Evolutionary conservation across 2,113 vertebrate genomes (phyloP).

Genomic region (Hemicordylus capensis): DNA sequence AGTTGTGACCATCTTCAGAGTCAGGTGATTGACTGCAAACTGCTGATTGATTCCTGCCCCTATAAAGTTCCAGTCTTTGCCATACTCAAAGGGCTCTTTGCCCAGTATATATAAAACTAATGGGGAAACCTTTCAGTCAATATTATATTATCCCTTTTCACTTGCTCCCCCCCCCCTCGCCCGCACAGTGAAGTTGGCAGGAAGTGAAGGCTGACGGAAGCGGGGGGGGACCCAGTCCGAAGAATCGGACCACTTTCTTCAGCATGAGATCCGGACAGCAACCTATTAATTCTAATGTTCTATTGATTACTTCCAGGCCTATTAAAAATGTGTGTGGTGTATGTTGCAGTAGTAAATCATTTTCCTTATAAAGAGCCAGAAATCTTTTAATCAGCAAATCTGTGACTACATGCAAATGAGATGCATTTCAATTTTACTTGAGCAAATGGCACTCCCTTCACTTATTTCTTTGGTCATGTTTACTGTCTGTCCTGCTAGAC

Average conservation of each 20-base stretch:
- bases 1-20: too few relatives aligned
- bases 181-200: neutral
- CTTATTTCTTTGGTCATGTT: neutral
- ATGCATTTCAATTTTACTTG: conserved; percentile 51
- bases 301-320: conserved; percentile 24
- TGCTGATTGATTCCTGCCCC: too few relatives aligned
- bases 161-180: too few relatives aligned
- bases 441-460: conserved; percentile 16
- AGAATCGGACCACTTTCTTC: neutral
- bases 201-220: neutral
- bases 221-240: neutral
- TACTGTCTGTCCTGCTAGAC: neutral
- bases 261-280: neutral
- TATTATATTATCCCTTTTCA: neutral
- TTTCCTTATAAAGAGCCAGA: conserved; percentile 42
- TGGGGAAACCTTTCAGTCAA: neutral
- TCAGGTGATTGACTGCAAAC: too few relatives aligned
- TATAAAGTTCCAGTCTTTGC: too few relatives aligned
- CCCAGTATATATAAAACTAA: neutral
- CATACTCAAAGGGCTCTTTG: neutral
- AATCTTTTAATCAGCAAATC: conserved; percentile 61
- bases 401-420: conserved; percentile 60
- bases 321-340: conserved; percentile 38
- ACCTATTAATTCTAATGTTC: neutral
- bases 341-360: conserved; percentile 41